A percentile compares a stretch with the other conserved stretches of the same genome.
These are phyloP conservation scores for Antennarius maculatus DNA, from an alignment of 2,797 vertebrate species.

Conservation along the genomic window DNA sequence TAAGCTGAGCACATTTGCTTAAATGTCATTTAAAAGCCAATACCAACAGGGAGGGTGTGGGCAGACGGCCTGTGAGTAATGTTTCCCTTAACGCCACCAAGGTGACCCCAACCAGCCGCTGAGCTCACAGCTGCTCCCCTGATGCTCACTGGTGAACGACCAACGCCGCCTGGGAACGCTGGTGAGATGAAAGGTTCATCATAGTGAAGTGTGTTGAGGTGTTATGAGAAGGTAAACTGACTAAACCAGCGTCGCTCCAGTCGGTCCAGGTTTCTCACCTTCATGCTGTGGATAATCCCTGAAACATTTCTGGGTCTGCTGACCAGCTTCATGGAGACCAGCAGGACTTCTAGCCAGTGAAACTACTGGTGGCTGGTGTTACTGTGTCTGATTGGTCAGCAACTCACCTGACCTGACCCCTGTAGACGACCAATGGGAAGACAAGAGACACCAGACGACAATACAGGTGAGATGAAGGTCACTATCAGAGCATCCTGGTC, in stretches of 20 bases:
- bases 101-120: conserved; percentile 57
- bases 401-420: too few relatives aligned
- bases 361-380: too few relatives aligned
- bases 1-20: conserved; percentile 44
- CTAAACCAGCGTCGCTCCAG: background rate
- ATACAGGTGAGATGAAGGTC: too few relatives aligned
- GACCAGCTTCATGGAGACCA: too few relatives aligned
- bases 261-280: too few relatives aligned
- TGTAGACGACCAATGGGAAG: too few relatives aligned
- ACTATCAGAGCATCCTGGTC: too few relatives aligned
- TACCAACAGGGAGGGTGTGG: conserved; percentile 28
- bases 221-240: background rate
- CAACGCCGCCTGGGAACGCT: conserved; percentile 26
- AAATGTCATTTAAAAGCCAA: conserved; percentile 30
- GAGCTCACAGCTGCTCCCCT: conserved; percentile 23
- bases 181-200: conserved; percentile 8
- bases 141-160: conserved; percentile 23
- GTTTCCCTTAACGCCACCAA: conserved; percentile 39
- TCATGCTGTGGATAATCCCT: too few relatives aligned
- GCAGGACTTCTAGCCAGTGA: too few relatives aligned
- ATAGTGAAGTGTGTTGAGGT: conserved; percentile 26
- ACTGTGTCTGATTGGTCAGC: too few relatives aligned
- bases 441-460: too few relatives aligned
- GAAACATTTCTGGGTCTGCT: too few relatives aligned
- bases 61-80: conserved; percentile 38